Evolutionary conservation across 2,797 vertebrate species (phyloP).

Genomic region (Spheniscus humboldti): DNA sequence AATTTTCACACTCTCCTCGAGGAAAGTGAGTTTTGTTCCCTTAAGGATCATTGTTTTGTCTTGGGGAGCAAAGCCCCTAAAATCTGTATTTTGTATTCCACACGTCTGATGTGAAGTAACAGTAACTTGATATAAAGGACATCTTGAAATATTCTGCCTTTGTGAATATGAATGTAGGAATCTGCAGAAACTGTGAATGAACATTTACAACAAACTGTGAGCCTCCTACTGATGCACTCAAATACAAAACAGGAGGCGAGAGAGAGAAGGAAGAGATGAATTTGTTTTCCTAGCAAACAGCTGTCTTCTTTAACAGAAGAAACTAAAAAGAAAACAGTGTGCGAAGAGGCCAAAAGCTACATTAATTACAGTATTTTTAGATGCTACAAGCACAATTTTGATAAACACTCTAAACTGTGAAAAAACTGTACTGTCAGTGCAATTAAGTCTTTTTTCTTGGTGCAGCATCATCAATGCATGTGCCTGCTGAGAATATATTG

Average conservation of each 20-base stretch:
- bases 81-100: not conserved
- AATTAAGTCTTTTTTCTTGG: constrained; percentile 46
- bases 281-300: constrained; percentile 64
- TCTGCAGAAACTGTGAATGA: constrained; percentile 61
- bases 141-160: constrained; percentile 54
- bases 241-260: constrained; percentile 56
- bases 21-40: not conserved
- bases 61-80: not conserved
- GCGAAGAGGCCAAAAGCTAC: constrained; percentile 50
- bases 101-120: not conserved
- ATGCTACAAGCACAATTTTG: constrained; percentile 59
- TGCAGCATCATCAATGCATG: constrained; percentile 35
- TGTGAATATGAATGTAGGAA: constrained; percentile 45
- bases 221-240: constrained; percentile 39
- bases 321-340: constrained; percentile 47
- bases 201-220: constrained; percentile 61
- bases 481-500: constrained; percentile 17
- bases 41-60: not conserved
- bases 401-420: constrained; percentile 45
- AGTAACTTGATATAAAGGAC: constrained; percentile 7
- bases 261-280: constrained; percentile 37
- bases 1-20: not conserved
- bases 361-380: constrained; percentile 69
- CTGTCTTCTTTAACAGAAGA: constrained; percentile 57
- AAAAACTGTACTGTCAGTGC: constrained; percentile 26